Evolutionary conservation across 1,140 invertebrate species (phyloP).

Genomic region (Camponotus floridanus): DNA sequence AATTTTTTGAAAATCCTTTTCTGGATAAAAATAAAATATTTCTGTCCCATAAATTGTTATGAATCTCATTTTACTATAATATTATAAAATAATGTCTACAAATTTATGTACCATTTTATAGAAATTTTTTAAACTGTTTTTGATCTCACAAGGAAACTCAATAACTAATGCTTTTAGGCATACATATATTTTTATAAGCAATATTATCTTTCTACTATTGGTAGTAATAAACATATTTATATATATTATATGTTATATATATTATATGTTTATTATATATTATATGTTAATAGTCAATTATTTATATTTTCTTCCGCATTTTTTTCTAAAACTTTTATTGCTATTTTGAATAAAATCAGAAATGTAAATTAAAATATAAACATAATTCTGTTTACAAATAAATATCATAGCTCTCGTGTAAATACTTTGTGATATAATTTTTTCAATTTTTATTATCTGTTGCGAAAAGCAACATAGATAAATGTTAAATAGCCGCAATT

Average conservation of each 20-base stretch:
- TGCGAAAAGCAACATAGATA: conserved; percentile 12
- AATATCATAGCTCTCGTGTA: not conserved
- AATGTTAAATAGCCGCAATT: conserved; percentile 61
- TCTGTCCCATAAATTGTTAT: not conserved
- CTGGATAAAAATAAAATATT: not conserved
- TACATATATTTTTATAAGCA: not conserved
- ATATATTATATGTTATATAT: too few species aligned
- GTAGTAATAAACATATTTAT: not conserved
- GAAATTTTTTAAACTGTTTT: not conserved
- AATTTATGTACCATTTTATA: not conserved
- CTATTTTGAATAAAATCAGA: not conserved
- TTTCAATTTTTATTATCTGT: not conserved
- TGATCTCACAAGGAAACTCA: not conserved
- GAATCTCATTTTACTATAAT: not conserved
- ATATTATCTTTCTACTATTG: not conserved
- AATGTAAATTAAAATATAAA: not conserved
- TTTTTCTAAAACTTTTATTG: not conserved
- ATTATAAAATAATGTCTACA: not conserved
- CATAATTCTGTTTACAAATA: not conserved
- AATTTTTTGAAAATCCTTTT: conserved; percentile 54
- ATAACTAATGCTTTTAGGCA: not conserved
- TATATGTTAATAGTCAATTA: not conserved
- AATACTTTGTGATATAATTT: conserved; percentile 6
- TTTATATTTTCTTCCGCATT: not conserved
- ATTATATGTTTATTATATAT: not conserved